Conservation (phyloP, 2,797 vertebrate species). For the Anguilla anguilla region DNA sequence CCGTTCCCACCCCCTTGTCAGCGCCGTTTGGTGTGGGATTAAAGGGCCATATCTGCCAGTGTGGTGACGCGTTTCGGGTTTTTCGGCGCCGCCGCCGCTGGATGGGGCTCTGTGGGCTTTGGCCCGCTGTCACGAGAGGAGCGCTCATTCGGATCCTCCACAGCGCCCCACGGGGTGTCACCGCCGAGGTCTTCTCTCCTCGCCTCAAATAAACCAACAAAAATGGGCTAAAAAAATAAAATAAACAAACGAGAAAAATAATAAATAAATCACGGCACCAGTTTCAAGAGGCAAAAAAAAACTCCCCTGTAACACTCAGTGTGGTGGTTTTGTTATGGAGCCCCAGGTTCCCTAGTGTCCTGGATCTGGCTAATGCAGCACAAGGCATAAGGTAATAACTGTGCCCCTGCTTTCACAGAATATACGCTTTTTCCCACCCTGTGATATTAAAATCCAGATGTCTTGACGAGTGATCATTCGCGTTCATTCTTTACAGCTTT, state of each 20-base stretch:
- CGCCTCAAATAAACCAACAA: background rate
- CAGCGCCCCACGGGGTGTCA: conserved; percentile 31
- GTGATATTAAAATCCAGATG: background rate
- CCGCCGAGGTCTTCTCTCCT: background rate
- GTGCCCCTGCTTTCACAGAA: background rate
- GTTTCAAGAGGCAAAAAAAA: background rate
- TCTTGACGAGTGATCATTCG: background rate
- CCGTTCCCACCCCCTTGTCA: background rate
- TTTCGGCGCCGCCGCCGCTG: conserved; percentile 56
- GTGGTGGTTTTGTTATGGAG: background rate
- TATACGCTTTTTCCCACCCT: background rate
- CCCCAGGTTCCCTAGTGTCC: background rate
- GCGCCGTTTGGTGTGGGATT: conserved; percentile 39
- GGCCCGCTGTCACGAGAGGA: conserved; percentile 38
- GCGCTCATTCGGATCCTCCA: conserved; percentile 18
- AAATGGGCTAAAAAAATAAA: background rate
- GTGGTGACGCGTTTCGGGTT: conserved; percentile 62
- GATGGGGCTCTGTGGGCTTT: conserved; percentile 37
- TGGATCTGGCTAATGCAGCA: background rate
- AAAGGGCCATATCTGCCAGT: conserved; percentile 38
- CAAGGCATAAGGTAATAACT: no score
- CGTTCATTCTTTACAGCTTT: background rate
- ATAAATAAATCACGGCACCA: background rate
- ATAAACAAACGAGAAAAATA: background rate
- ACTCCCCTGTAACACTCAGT: background rate